These are phyloP conservation scores for Patella caerulea DNA, from an alignment of 2,888 invertebrate species.

Conservation along the genomic window DNA sequence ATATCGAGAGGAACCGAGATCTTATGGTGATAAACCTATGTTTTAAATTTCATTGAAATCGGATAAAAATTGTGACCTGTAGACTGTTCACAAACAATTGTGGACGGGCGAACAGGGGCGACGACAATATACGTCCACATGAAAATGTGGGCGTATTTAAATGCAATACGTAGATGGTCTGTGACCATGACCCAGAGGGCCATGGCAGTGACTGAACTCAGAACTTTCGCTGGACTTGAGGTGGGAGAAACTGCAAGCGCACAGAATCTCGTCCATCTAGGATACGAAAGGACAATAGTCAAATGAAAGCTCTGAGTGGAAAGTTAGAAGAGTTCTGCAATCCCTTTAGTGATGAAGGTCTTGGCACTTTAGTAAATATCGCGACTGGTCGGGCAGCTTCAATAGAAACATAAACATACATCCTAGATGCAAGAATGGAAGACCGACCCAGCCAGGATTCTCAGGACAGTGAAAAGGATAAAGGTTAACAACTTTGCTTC, in stretches of 20 bases:
- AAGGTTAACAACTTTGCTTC: constrained; percentile 23
- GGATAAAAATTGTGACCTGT: no score
- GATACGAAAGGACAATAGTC: constrained; percentile 24
- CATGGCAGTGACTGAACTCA: constrained; percentile 27
- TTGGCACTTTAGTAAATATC: background rate
- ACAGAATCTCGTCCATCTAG: constrained; percentile 22
- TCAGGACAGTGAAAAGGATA: constrained; percentile 16
- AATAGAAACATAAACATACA: background rate
- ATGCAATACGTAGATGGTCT: constrained; percentile 27
- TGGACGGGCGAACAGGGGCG: no score
- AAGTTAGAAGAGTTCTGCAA: constrained; percentile 25
- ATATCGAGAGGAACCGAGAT: no score
- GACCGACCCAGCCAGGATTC: constrained; percentile 17
- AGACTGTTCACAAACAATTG: no score
- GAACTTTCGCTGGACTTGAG: constrained; percentile 22
- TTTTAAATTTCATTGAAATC: no score
- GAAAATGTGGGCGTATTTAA: no score
- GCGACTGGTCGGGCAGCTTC: background rate
- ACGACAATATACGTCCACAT: no score
- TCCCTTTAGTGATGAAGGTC: constrained; percentile 8
- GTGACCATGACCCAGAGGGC: constrained; percentile 27
- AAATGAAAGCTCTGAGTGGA: constrained; percentile 12
- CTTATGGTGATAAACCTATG: no score
- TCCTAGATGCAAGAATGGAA: constrained; percentile 22
- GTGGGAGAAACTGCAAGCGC: constrained; percentile 19